Evolutionary conservation across 2,113 vertebrate genomes (phyloP).

Genomic region (Thunnus thynnus): DNA sequence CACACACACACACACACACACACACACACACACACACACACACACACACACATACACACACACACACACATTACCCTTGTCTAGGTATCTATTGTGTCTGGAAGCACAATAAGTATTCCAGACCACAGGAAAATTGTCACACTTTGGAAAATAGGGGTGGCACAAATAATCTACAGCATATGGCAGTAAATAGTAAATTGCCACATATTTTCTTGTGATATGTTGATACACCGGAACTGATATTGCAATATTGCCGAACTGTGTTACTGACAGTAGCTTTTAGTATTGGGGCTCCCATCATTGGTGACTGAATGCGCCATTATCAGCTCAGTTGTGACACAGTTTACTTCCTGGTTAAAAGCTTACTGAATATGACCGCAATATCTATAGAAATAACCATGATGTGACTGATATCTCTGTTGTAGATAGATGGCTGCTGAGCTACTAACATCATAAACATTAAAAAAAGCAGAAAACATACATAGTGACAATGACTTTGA

Average conservation of each 20-base stretch:
- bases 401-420: too few species aligned
- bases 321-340: background rate
- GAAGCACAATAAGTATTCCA: constrained; percentile 32
- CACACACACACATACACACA: constrained; percentile 26
- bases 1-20: constrained; percentile 18
- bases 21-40: constrained; percentile 20
- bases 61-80: constrained; percentile 44
- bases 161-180: background rate
- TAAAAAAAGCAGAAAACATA: background rate
- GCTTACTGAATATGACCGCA: background rate
- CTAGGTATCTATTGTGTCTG: constrained; percentile 52
- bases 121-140: constrained; percentile 1
- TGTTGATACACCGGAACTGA: background rate
- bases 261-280: background rate
- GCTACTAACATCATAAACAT: background rate
- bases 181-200: background rate
- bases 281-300: background rate
- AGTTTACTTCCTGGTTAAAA: background rate
- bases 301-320: background rate
- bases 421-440: background rate
- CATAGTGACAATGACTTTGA: background rate
- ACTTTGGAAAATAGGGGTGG: background rate
- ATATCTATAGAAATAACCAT: background rate
- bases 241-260: background rate
- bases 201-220: background rate